Evolutionary conservation across 2,888 invertebrate genomes (phyloP), one percentile per base, ranked within the genome.

Genomic region (Pseudococcus viburni): DNA sequence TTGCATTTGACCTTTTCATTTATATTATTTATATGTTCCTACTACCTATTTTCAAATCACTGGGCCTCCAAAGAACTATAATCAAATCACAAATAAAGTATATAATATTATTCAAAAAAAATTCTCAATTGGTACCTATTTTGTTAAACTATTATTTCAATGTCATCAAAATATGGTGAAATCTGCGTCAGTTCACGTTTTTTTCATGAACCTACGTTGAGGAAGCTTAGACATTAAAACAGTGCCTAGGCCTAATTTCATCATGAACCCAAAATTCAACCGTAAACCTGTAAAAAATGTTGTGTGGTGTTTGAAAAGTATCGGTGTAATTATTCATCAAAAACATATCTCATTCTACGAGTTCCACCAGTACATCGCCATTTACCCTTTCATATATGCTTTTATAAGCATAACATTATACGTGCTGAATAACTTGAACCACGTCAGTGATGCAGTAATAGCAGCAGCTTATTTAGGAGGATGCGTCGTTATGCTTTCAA

Each of bases 391-490:
- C 33, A 15, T 73, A 5, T 5, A 33, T 33, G 39, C 73, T 39
- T 73, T 33, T 1, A 15, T 73, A 33, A 33, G 33, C 17, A 73
- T 73, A 15, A 33, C 73, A 73, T 33, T 73, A 9, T 73, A 73
- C 73, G 73, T 73, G 4, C 6, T 73, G 6, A 73, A 17, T 2
- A 73, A 73, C 33, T 17, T 73, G 17, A 0, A 33, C 3, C 73
- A 17, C 0, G 73, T 73, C 5, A 73, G 33, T 17, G 73, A 73
- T 26, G 73, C 73, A 12, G 73, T 73, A 8, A 33, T 73, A 4
- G 33, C 73, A 5, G 73, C 73, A 6, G 73, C 73, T 33, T 73
- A 73, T 73, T 33, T 73, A 15, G 73, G 73, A 33, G 73, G 73
- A 73, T 73, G 33, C 15, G 8, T 73, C 1, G 26, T 33, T 2